Evolutionary conservation across 2,797 vertebrate species (phyloP).

Genomic region (Adelosebastes latens): DNA sequence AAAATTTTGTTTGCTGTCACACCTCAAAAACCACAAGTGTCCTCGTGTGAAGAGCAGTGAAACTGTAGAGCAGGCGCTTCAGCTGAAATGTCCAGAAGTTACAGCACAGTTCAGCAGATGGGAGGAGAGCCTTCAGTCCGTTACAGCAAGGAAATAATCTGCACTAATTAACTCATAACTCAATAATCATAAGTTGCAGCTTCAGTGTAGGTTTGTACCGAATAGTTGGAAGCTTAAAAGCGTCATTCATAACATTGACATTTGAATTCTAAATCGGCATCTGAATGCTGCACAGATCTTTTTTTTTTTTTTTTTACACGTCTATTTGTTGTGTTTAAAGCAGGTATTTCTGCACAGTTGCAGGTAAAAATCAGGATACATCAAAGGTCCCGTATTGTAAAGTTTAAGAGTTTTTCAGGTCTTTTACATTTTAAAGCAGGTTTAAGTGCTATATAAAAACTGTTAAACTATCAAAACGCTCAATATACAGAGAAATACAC

Average conservation of each 20-base stretch:
- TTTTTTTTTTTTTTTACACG: background rate
- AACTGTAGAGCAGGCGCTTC: background rate
- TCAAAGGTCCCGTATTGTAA: no score
- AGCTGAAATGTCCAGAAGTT: background rate
- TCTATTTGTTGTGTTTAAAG: background rate
- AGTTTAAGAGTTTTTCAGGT: no score
- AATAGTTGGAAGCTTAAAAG: background rate
- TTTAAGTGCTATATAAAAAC: no score
- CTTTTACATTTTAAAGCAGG: no score
- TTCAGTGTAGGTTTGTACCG: background rate
- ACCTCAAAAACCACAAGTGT: constrained; percentile 24
- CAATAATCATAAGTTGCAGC: no score
- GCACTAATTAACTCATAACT: no score
- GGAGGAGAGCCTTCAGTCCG: no score
- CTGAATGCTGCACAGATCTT: background rate
- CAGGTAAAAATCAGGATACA: background rate
- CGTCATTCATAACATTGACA: background rate
- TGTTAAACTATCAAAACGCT: no score
- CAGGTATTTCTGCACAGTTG: background rate
- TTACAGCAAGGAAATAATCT: no score
- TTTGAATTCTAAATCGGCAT: background rate
- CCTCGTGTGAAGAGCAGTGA: background rate
- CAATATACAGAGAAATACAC: no score
- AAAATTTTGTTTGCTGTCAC: background rate
- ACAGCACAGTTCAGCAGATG: no score